Evolutionary conservation across 2,113 vertebrate genomes (phyloP).

Genomic region (Phalacrocorax brasilianus): DNA sequence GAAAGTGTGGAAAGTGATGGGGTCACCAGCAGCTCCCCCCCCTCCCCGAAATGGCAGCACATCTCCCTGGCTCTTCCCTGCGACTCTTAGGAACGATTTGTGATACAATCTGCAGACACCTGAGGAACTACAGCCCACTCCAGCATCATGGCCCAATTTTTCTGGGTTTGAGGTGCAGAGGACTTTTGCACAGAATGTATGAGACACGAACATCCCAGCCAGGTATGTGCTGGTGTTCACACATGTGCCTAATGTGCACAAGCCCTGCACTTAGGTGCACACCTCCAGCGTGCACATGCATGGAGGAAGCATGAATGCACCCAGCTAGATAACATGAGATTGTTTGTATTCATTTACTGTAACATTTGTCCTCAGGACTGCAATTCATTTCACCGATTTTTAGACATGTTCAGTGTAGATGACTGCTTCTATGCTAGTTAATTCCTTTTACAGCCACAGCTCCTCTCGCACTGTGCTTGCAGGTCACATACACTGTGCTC

Average conservation of each 20-base stretch:
- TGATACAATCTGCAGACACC: background rate
- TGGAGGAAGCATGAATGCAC: background rate
- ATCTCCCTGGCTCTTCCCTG: background rate
- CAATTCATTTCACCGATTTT: constrained; percentile 35
- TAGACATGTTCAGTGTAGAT: background rate
- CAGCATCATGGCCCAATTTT: background rate
- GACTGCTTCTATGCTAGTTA: background rate
- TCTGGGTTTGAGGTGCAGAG: background rate
- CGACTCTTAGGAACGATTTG: background rate
- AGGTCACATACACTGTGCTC: background rate
- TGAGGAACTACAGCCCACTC: background rate
- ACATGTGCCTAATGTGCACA: background rate
- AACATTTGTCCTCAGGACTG: background rate
- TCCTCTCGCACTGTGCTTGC: background rate
- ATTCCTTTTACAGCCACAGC: constrained; percentile 5
- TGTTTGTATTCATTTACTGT: background rate
- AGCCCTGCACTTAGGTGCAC: background rate
- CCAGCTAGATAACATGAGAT: background rate
- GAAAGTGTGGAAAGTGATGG: background rate
- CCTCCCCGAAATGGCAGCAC: background rate
- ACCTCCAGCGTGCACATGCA: background rate
- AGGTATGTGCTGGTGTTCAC: background rate
- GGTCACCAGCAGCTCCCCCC: background rate
- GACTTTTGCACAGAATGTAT: background rate
- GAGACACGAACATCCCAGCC: background rate